Base-by-base conservation (phyloP, 2,888 invertebrate genomes). In the Lasioglossum lativentre region DNA sequence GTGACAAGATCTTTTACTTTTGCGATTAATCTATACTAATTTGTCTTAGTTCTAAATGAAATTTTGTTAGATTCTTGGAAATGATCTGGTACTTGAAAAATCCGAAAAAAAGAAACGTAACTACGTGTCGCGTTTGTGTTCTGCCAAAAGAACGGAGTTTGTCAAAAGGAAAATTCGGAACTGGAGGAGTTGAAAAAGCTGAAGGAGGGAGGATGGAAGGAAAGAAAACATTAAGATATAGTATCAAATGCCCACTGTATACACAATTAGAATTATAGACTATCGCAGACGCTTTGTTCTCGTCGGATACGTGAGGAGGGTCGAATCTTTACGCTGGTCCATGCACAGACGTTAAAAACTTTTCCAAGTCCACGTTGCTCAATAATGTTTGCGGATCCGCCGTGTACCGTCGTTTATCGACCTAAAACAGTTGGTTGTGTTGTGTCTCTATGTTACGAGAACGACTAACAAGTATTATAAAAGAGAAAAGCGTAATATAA, bases 271-370 rank as follows among this genome's bases (percentile, higher is more conserved):
- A 45, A 45, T 30, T 19, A 19, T 72, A 77, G 34, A 71, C 30
- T 30, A 30, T 30, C 19, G 30, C 8, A 34, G 19, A 63, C 63
- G 19, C 19, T 63, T 63, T 30, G 19, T 63, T 19, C 30, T 63
- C 19, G 16, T 63, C 3, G 16, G 63, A 63, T 56, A 56, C n/a
- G n/a, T n/a, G 19, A 19, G 23, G 30, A 74, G 27, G 70, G 27
- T 10, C 70, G 30, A 47, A 30, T 38, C 19, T 23, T 91, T 86
- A 93, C 12, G 86, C 89, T 38, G 93, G 92, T 70, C 93, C 94
- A 77, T 94, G 94, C 75, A 94, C 92, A 14, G 89, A 85, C 27
- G 92, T 92, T 38, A 94, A 86, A 79, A 94, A 93, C 74, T 93
- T 90, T 38, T 94, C 93, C 38, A 94, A 75, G 80, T 93, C 90